Percentiles rank a stretch among this genome's conserved stretches.
These are phyloP conservation scores for Mionectes olivaceus DNA, from an alignment of 2,797 vertebrate species.

Conservation along the genomic window DNA sequence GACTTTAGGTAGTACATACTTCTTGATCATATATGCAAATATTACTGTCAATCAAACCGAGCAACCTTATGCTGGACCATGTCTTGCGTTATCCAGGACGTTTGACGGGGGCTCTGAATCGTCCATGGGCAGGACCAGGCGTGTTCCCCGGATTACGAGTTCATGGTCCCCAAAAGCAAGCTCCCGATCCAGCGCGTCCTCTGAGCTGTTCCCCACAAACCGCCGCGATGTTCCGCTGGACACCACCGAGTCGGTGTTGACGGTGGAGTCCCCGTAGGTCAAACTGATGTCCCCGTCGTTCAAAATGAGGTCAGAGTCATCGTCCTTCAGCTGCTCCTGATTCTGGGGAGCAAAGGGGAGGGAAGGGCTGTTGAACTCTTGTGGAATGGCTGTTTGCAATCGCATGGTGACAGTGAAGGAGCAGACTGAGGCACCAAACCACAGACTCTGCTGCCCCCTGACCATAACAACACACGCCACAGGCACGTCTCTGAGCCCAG, in stretches of 20 bases:
- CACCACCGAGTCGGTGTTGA: constrained; percentile 84
- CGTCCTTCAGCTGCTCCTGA: constrained; percentile 92
- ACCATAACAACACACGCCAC: neutral
- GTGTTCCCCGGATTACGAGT: constrained; percentile 92
- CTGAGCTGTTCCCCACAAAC: constrained; percentile 76
- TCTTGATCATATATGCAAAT: constrained; percentile 79
- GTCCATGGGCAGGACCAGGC: constrained; percentile 95
- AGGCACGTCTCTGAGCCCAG: neutral
- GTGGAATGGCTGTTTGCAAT: neutral
- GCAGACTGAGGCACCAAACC: accelerated
- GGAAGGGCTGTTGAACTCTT: neutral
- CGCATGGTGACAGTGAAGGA: accelerated
- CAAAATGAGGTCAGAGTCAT: constrained; percentile 96
- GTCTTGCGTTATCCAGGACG: constrained; percentile 80
- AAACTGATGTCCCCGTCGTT: constrained; percentile 92
- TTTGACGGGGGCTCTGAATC: constrained; percentile 90
- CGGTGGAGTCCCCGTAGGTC: constrained; percentile 91
- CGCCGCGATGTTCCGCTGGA: constrained; percentile 69
- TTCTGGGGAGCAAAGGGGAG: constrained; percentile 80
- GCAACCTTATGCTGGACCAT: constrained; percentile 77
- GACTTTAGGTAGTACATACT: constrained; percentile 80
- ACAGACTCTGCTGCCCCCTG: neutral
- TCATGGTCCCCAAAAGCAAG: constrained; percentile 90
- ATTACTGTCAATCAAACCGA: constrained; percentile 68
- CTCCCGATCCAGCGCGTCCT: constrained; percentile 89